phyloP scores from a whole-genome alignment of 1,140 invertebrate genomes.

The Polyergus mexicanus region DNA sequence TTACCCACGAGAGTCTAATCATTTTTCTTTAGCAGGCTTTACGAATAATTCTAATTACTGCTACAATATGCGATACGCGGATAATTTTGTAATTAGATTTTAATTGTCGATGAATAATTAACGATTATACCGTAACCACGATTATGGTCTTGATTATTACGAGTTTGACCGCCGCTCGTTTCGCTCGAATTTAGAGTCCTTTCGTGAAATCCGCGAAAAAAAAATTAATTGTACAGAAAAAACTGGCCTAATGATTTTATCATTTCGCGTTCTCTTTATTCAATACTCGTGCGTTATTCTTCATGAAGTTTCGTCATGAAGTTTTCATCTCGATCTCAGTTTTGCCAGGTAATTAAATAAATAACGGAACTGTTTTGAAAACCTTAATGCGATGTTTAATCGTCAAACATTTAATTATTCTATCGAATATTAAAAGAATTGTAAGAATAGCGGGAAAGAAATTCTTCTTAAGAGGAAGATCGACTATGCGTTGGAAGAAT shows the following conservation, averaged over 20 bases:
- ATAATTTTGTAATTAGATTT: slow-evolving; percentile 46
- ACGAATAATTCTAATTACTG: slow-evolving; percentile 40
- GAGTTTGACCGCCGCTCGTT: slow-evolving; percentile 8
- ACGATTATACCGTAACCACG: slow-evolving; percentile 32
- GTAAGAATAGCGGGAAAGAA: neutral
- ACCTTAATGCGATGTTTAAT: neutral
- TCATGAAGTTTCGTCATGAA: neutral
- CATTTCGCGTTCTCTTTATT: neutral
- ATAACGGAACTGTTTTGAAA: neutral
- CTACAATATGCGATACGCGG: neutral
- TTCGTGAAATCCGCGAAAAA: neutral
- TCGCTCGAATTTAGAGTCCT: neutral
- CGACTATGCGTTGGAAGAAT: neutral
- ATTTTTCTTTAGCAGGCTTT: slow-evolving; percentile 1
- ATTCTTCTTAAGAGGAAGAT: neutral
- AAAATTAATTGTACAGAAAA: neutral
- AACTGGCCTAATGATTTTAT: neutral
- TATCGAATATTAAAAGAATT: neutral
- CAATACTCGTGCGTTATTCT: neutral
- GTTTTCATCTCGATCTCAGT: neutral
- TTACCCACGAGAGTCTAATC: neutral
- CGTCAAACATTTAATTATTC: neutral
- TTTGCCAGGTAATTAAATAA: neutral
- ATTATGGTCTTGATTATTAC: slow-evolving; percentile 44
- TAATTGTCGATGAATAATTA: slow-evolving; percentile 55